phyloP scores from a whole-genome alignment of 2,888 invertebrate genomes.

The Melanophora roralis region DNA sequence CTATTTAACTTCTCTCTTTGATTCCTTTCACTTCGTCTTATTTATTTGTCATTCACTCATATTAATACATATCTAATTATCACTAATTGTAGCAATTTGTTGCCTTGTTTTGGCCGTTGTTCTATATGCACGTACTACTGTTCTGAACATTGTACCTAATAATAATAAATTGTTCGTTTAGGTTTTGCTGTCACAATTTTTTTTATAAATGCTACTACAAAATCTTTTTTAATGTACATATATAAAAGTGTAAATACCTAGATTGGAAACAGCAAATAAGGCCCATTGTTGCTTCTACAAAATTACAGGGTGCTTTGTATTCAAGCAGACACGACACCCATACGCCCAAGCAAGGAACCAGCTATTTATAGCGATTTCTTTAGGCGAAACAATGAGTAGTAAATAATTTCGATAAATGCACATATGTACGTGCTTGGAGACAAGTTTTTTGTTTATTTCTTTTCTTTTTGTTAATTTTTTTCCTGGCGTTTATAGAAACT shows the following conservation, averaged over 20 bases:
- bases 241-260: background rate
- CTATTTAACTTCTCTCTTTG: background rate
- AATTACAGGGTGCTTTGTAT: slow-evolving; percentile 33
- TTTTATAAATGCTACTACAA: slow-evolving; percentile 6
- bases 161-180: slow-evolving; percentile 51
- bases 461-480: background rate
- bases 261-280: slow-evolving; percentile 24
- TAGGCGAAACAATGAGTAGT: slow-evolving; percentile 53
- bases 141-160: slow-evolving; percentile 37
- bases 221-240: background rate
- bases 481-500: slow-evolving; percentile 35
- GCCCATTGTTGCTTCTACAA: slow-evolving; percentile 56
- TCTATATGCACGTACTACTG: slow-evolving; percentile 53
- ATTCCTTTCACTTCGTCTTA: background rate
- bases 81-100: slow-evolving; percentile 60
- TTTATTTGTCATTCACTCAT: slow-evolving; percentile 36
- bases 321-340: background rate
- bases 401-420: slow-evolving; percentile 63
- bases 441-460: slow-evolving; percentile 15
- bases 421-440: slow-evolving; percentile 61
- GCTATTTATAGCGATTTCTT: slow-evolving; percentile 34
- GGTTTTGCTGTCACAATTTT: slow-evolving; percentile 13
- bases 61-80: slow-evolving; percentile 51
- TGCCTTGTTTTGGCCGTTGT: background rate
- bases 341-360: background rate